Evolutionary conservation across 2,797 vertebrate genomes (phyloP), one percentile per base, ranked within the genome.

Genomic region (Eulemur mongoz): DNA sequence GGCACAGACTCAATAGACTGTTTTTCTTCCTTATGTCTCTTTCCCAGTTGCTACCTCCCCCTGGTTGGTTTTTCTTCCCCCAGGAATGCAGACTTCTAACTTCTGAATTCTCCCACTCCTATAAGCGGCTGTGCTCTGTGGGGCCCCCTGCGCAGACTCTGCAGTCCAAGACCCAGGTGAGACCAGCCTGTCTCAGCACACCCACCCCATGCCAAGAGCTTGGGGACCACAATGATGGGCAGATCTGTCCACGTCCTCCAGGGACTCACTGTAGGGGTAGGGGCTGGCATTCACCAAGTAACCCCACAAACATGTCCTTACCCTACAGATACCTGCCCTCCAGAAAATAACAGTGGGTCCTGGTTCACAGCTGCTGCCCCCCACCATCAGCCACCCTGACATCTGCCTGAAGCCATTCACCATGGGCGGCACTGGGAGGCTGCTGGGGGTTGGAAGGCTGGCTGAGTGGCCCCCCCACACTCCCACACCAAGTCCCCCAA

Each of bases 71-170:
- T 78, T 48, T 40, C 22, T 67, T 20, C 4, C 12, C 18, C 35
- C 25, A 15, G 57, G 23, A 93, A 61, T 38, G 50, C 9, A 45
- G 15, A 52, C 69, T 40, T 83, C 20, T 50, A 89, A 23, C 23
- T 87, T 85, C 67, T 70, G 32, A 27, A 65, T 52, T 67, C 82
- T 88, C 57, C 57, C 30, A 43, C 38, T 86, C 67, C 57, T 72
- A 25, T 40, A 73, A 38, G 45, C 32, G 18, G 12, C 61, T 48
- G 11, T 69, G 72, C 27, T 52, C 63, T 61, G 45, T 54, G 48
- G 50, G 43, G 22, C 5, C n/a, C 63, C 50, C 52, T 94, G 54
- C 3, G 3, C 6, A 20, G 40, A 32, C 45, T 18, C 23, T 69
- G 48, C 18, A 27, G 40, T 22, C 80, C 18, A 13, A 85, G 63